A percentile compares a stretch with the other conserved stretches of the same genome.
These are phyloP conservation scores for Nephrotoma guestfalica DNA, from an alignment of 2,888 invertebrate species.

Conservation along the genomic window DNA sequence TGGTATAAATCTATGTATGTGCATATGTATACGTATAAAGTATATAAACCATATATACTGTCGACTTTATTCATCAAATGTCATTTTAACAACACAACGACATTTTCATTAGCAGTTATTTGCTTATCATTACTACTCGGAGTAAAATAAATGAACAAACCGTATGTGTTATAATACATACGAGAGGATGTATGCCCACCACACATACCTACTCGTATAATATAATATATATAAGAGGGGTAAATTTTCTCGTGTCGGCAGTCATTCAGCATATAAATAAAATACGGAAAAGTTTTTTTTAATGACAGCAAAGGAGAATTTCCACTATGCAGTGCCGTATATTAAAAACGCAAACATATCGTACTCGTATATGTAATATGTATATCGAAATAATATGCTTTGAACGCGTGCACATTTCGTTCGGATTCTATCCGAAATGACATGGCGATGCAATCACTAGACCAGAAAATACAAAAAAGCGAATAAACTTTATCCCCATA, in stretches of 20 bases:
- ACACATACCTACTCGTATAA: not conserved
- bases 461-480: not conserved
- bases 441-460: not conserved
- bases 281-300: not conserved
- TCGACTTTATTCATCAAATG: not conserved
- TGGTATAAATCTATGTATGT: not conserved
- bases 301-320: not conserved
- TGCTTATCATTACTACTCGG: not conserved
- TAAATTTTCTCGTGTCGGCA: not conserved
- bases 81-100: not conserved
- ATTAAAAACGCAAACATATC: not conserved
- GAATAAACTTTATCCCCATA: not conserved
- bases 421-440: not conserved
- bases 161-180: not conserved
- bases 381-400: not conserved
- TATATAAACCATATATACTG: not conserved
- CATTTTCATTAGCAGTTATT: not conserved
- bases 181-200: not conserved
- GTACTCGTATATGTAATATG: not conserved
- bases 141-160: not conserved
- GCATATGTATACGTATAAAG: not conserved
- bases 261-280: not conserved
- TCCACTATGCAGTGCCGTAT: not conserved
- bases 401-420: not conserved
- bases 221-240: not conserved